These are phyloP conservation scores for Venturia canescens DNA, from an alignment of 1,140 invertebrate genomes.

Conservation along the genomic window DNA sequence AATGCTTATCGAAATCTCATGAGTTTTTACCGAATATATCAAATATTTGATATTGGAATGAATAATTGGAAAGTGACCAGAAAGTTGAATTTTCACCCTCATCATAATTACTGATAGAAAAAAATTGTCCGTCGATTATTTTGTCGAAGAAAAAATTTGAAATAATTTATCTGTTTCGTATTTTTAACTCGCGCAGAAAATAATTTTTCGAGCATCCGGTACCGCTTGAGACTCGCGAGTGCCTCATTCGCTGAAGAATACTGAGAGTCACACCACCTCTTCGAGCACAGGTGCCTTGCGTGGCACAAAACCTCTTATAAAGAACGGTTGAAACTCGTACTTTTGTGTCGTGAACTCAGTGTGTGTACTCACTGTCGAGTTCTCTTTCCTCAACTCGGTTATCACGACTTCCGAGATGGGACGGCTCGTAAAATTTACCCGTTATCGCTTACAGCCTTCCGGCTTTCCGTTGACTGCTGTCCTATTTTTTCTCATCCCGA, in stretches of 20 bases:
- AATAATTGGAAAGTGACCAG: background rate
- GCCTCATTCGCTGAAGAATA: background rate
- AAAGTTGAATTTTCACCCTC: background rate
- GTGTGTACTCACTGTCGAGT: background rate
- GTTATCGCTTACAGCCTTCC: slow-evolving; percentile 49
- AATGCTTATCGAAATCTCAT: too few species aligned
- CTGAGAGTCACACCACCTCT: background rate
- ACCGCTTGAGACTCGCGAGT: slow-evolving; percentile 2
- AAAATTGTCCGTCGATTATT: background rate
- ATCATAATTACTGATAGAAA: background rate
- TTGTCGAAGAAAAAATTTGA: slow-evolving; percentile 6
- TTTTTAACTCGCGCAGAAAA: slow-evolving; percentile 18
- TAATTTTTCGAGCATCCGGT: slow-evolving; percentile 31
- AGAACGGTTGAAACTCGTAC: slow-evolving; percentile 25
- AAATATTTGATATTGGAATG: too few species aligned
- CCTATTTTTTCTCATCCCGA: slow-evolving; percentile 9
- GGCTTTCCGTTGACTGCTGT: background rate
- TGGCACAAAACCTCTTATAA: background rate
- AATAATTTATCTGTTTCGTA: background rate
- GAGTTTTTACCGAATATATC: background rate
- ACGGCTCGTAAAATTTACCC: slow-evolving; percentile 52
- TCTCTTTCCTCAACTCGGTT: slow-evolving; percentile 33
- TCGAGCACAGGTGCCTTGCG: slow-evolving; percentile 2
- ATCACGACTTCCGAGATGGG: slow-evolving; percentile 43
- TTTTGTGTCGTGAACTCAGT: slow-evolving; percentile 10